These are phyloP conservation scores for Lepidochrysops patricia DNA, from an alignment of 2,888 invertebrate species.

Conservation along the genomic window DNA sequence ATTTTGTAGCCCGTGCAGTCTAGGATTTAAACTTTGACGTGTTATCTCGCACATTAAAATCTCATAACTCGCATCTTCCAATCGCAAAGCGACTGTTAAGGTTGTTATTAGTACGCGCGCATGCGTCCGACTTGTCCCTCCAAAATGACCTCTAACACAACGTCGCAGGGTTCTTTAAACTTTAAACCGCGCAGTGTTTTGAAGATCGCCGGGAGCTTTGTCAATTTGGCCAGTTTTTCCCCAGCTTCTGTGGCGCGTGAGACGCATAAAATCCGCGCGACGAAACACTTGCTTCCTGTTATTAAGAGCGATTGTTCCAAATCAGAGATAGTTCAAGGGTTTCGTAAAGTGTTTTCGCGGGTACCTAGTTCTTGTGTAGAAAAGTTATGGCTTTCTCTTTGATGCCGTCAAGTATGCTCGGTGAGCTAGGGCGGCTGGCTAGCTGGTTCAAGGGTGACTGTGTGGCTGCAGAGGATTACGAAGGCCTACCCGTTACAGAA, in stretches of 20 bases:
- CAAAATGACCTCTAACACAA: neutral
- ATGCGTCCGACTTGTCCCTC: neutral
- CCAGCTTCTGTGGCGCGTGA: neutral
- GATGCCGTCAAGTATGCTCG: slow-evolving; percentile 56
- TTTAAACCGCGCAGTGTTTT: neutral
- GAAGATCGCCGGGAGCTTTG: slow-evolving; percentile 8
- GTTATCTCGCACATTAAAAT: neutral
- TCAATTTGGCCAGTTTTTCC: slow-evolving; percentile 14
- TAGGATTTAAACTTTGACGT: neutral
- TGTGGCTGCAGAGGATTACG: slow-evolving; percentile 52
- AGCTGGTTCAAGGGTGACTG: slow-evolving; percentile 65
- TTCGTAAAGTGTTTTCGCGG: neutral
- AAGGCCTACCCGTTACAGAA: slow-evolving; percentile 58
- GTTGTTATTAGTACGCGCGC: neutral
- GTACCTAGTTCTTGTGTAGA: neutral
- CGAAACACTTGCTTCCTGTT: too few species aligned
- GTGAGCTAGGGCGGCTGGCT: slow-evolving; percentile 58
- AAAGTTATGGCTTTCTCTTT: slow-evolving; percentile 51
- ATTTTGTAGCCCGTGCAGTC: too few species aligned
- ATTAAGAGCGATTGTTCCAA: neutral
- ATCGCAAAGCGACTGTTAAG: neutral
- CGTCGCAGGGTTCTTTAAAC: neutral
- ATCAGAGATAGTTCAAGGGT: neutral
- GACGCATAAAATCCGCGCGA: too few species aligned
- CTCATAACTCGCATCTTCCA: neutral